These are phyloP conservation scores for Strix occidentalis DNA, from an alignment of 2,797 vertebrate genomes.

Conservation along the genomic window DNA sequence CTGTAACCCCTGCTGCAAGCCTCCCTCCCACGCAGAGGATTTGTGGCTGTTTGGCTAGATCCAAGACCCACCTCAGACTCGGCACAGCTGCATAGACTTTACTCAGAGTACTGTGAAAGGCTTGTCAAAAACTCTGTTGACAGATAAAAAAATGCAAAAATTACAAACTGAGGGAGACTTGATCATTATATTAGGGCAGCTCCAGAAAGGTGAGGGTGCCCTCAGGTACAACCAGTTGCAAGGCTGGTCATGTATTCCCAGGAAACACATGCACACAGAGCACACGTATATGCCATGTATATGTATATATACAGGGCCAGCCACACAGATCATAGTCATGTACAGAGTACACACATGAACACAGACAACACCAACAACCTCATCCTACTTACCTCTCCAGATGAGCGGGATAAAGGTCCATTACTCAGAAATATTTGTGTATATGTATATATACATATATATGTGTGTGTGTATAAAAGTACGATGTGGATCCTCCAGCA, in stretches of 20 bases:
- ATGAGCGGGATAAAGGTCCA: not conserved
- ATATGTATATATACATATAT: no score
- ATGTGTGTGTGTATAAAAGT: not conserved
- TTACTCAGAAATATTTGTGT: not conserved
- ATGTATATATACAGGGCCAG: not conserved
- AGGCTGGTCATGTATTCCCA: not conserved
- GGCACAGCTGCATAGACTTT: not conserved
- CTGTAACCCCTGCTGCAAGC: not conserved
- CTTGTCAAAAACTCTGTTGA: not conserved
- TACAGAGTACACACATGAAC: not conserved
- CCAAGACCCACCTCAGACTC: not conserved
- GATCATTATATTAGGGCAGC: not conserved
- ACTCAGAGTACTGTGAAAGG: not conserved
- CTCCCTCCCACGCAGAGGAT: not conserved
- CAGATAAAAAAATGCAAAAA: not conserved
- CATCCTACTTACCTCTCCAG: no score
- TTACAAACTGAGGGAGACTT: not conserved
- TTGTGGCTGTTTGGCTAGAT: not conserved
- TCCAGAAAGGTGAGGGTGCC: not conserved
- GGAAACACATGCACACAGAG: not conserved
- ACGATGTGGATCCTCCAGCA: not conserved
- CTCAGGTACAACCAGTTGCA: fast-evolving
- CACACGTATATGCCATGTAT: not conserved
- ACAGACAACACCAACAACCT: not conserved
- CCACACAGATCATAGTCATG: not conserved